Evolutionary conservation across 2,888 invertebrate genomes (phyloP).

Genomic region (Campoplex capitator): DNA sequence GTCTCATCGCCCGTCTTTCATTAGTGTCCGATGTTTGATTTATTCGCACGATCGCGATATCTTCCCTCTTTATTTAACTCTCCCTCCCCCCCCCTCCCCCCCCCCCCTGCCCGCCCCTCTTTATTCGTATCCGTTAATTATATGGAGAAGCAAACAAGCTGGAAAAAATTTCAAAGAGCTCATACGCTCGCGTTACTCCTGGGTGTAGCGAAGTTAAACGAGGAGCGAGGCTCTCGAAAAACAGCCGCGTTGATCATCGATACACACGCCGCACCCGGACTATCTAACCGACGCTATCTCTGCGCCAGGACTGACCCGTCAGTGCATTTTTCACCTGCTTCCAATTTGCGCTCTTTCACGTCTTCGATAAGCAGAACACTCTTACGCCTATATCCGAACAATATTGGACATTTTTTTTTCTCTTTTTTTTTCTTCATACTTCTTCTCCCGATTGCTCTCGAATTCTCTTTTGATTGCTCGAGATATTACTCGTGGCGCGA

Average conservation of each 20-base stretch:
- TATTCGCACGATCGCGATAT: conserved; percentile 61
- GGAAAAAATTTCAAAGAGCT: conserved; percentile 38
- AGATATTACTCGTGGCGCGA: neutral
- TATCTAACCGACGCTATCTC: conserved; percentile 59
- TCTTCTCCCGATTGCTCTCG: neutral
- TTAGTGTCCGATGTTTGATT: conserved; percentile 69
- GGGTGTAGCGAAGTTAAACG: neutral
- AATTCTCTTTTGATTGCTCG: neutral
- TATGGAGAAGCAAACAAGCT: conserved; percentile 41
- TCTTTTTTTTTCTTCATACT: neutral
- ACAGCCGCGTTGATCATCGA: conserved; percentile 43
- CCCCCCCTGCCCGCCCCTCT: neutral
- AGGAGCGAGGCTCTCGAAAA: conserved; percentile 1
- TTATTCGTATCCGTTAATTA: conserved; percentile 63
- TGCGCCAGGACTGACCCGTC: conserved; percentile 32
- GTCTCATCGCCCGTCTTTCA: conserved; percentile 48
- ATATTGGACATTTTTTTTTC: neutral
- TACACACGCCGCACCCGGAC: conserved; percentile 8
- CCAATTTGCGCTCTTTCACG: conserved; percentile 66
- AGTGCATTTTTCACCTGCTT: conserved; percentile 68
- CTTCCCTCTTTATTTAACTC: neutral
- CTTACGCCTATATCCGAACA: conserved; percentile 3
- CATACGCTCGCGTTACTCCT: neutral
- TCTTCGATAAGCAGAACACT: conserved; percentile 19
- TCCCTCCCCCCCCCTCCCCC: neutral